These are phyloP conservation scores for Gallinago solitaria DNA, from an alignment of 2,797 vertebrate genomes.

Conservation along the genomic window DNA sequence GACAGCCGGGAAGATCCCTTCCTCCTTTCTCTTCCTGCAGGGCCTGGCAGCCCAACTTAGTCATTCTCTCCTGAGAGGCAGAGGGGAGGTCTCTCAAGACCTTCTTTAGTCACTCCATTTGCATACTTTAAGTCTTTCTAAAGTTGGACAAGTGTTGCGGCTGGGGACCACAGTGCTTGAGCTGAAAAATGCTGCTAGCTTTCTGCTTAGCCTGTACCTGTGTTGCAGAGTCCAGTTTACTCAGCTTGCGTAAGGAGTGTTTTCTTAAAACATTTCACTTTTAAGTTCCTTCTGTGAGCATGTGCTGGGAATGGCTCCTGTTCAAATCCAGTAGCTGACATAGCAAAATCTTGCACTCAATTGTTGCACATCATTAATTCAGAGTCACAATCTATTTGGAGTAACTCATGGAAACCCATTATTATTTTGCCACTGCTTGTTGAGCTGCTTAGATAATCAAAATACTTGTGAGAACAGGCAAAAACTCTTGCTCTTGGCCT, in stretches of 20 bases:
- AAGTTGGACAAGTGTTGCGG: neutral
- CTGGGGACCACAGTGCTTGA: neutral
- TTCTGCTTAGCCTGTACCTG: neutral
- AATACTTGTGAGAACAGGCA: neutral
- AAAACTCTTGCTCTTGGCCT: neutral
- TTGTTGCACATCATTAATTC: neutral
- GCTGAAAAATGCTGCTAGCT: neutral
- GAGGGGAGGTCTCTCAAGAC: neutral
- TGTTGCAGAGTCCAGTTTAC: neutral
- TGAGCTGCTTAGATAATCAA: slow-evolving; percentile 13
- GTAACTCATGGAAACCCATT: slow-evolving; percentile 4
- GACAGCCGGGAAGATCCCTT: neutral
- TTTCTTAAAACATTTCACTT: neutral
- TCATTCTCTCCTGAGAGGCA: neutral
- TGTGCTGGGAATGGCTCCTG: neutral
- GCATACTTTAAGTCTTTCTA: neutral
- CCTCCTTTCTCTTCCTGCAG: neutral
- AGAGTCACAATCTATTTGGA: neutral
- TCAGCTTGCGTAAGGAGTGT: neutral
- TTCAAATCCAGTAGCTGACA: slow-evolving; percentile 8
- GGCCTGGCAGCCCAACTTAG: neutral
- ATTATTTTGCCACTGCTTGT: slow-evolving; percentile 9
- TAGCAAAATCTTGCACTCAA: neutral
- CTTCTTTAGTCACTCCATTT: neutral
- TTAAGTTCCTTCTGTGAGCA: neutral